These are phyloP conservation scores for Muschampia staudingeri DNA, from an alignment of 2,888 invertebrate genomes.

Conservation along the genomic window DNA sequence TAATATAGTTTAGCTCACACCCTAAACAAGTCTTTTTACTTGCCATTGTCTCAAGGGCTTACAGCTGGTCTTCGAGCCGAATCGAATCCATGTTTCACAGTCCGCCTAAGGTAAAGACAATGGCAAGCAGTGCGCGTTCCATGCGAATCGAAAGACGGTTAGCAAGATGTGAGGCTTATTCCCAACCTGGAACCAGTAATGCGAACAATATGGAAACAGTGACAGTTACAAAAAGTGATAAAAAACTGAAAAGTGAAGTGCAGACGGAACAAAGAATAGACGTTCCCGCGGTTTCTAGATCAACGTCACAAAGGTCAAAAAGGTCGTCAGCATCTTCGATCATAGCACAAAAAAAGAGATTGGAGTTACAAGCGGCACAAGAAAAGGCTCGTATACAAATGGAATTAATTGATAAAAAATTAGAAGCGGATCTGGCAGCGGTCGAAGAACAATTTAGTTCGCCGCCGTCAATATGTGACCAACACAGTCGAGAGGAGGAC, in stretches of 20 bases:
- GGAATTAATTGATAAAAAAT: background rate
- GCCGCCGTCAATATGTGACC: background rate
- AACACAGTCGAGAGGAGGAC: background rate
- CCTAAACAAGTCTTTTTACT: too few relatives aligned
- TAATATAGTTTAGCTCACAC: too few relatives aligned
- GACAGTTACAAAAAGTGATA: too few relatives aligned
- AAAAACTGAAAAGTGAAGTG: too few relatives aligned
- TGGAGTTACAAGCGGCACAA: background rate
- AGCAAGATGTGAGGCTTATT: background rate
- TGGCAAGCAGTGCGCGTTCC: background rate
- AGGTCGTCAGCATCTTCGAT: background rate
- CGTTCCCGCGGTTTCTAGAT: too few relatives aligned
- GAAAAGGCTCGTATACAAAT: background rate
- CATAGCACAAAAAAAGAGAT: background rate
- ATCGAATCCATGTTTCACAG: slow-evolving; percentile 3
- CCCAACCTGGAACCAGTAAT: too few relatives aligned
- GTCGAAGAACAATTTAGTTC: background rate
- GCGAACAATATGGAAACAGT: too few relatives aligned
- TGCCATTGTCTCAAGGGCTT: too few relatives aligned
- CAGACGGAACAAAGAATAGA: too few relatives aligned
- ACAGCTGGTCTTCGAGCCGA: slow-evolving; percentile 29
- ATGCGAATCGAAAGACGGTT: background rate
- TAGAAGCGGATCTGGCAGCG: background rate
- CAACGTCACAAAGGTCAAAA: too few relatives aligned
- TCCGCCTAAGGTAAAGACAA: background rate